phyloP scores from a whole-genome alignment of 2,113 vertebrate species.

The Dinomys branickii region DNA sequence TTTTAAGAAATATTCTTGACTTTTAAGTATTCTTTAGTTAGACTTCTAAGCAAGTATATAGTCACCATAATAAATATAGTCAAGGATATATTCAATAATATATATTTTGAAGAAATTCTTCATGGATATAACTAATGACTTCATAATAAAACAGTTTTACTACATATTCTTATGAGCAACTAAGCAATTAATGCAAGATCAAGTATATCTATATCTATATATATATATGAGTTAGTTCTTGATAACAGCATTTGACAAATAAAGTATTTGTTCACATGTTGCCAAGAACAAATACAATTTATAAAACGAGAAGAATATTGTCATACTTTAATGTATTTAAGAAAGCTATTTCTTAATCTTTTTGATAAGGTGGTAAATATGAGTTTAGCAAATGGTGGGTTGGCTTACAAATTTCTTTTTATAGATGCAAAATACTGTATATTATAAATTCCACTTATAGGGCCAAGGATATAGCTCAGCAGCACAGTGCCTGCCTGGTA shows the following conservation, averaged over 20 bases:
- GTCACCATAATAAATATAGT: not conserved
- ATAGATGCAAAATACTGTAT: not conserved
- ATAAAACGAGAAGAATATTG: conserved; percentile 16
- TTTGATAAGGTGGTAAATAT: conserved; percentile 9
- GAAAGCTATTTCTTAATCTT: conserved; percentile 1
- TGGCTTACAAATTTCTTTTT: conserved; percentile 43
- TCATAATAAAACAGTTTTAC: not conserved
- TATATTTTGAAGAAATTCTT: not conserved
- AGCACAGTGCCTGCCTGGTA: no score
- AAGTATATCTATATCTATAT: conserved; percentile 20
- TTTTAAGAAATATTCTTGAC: conserved; percentile 19
- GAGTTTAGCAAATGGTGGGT: conserved; percentile 2
- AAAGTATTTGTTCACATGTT: conserved; percentile 22
- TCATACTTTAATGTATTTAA: conserved; percentile 42
- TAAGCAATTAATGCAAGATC: not conserved
- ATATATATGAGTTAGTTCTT: not conserved
- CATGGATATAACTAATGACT: not conserved
- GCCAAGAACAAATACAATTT: conserved; percentile 33
- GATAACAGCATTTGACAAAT: not conserved
- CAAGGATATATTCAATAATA: not conserved
- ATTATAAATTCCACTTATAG: not conserved
- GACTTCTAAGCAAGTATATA: conserved; percentile 27
- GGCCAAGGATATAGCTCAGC: no score
- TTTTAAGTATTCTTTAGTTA: not conserved
- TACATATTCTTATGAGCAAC: not conserved